These are phyloP conservation scores for Cryptocephalus moraei DNA, from an alignment of 2,888 invertebrate genomes.

Conservation along the genomic window DNA sequence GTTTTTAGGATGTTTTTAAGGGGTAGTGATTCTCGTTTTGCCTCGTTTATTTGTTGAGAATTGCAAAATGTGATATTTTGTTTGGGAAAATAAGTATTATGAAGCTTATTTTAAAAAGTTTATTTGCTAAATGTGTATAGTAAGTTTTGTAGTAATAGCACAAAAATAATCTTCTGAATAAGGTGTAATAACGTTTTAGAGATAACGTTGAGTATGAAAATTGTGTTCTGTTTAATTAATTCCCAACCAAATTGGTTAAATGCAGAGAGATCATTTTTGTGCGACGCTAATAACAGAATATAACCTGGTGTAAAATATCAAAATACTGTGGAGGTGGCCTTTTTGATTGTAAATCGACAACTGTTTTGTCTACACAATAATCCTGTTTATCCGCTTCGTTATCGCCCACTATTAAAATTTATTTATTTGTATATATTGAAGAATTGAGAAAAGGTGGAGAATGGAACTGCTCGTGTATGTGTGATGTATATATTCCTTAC, in stretches of 20 bases:
- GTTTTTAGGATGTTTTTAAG: too few species aligned
- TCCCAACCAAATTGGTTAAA: neutral
- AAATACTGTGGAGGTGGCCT: slow-evolving; percentile 21
- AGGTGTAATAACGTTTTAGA: neutral
- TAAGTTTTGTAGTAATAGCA: neutral
- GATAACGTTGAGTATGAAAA: neutral
- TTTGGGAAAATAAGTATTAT: neutral
- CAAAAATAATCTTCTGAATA: neutral
- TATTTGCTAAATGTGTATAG: neutral
- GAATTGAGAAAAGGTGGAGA: slow-evolving; percentile 6
- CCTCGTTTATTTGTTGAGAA: neutral
- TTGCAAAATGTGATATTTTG: slow-evolving; percentile 5
- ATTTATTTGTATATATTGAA: slow-evolving; percentile 32
- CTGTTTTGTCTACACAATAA: slow-evolving; percentile 4
- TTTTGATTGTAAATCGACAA: slow-evolving; percentile 16
- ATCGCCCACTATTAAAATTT: slow-evolving; percentile 1
- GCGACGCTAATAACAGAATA: neutral
- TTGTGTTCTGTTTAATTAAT: neutral
- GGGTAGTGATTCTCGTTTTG: neutral
- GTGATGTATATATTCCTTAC: slow-evolving; percentile 33
- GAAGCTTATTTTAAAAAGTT: neutral
- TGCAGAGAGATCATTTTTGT: slow-evolving; percentile 1
- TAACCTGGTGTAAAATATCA: slow-evolving; percentile 11
- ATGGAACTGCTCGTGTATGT: slow-evolving; percentile 16
- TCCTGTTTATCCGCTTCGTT: slow-evolving; percentile 1